Evolutionary conservation across 2,797 vertebrate species (phyloP), one percentile per base, ranked within the genome.

Genomic region (Telmatherina bonti): DNA sequence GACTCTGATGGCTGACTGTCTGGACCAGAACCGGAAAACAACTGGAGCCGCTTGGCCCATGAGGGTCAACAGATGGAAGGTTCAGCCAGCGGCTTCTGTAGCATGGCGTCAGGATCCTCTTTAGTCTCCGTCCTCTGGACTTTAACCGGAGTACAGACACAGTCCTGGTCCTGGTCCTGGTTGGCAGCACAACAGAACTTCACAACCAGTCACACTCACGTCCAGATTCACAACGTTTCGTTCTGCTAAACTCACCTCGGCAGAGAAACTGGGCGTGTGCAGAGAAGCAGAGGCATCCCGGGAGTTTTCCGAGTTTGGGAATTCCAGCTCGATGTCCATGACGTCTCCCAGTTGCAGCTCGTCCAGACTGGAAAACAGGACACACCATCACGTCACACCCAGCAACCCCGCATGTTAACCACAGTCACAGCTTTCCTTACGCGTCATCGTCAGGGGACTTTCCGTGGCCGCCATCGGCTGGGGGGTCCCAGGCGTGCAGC

Each of bases 401-500:
- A n/a, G 9, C 45, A 49, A 8, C 7, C 7, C 41, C 20, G 41
- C 4, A 15, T 7, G 13, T n/a, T n/a, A 6, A 2, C 15, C 0
- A 27, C 38, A 10, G 13, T 5, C 8, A n/a, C 18, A 8, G 35
- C 5, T 36, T 36, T 1, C 0, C 35, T 36, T 36, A 36, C 35
- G 35, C 10, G 12, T 36, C 35, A 36, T 85, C 55, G 33, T 86
- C 30, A 0, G 70, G 43, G 18, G 65, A 36, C 60, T 83, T 68
- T 4, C 85, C 84, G 7, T 82, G 70, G 61, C 90, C 92, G 43
- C 91, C 93, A 60, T 95, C 93, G 15, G 88, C 30, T 0, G 97
- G 97, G 15, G 98, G 97, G 76, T 99, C 98, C 97, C 98, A 99
- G 20, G 94, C 93, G 24, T 99, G 98, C 67, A 99, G 81, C 0